These are phyloP conservation scores for Lonchura striata DNA, from an alignment of 2,113 vertebrate genomes.

Conservation along the genomic window DNA sequence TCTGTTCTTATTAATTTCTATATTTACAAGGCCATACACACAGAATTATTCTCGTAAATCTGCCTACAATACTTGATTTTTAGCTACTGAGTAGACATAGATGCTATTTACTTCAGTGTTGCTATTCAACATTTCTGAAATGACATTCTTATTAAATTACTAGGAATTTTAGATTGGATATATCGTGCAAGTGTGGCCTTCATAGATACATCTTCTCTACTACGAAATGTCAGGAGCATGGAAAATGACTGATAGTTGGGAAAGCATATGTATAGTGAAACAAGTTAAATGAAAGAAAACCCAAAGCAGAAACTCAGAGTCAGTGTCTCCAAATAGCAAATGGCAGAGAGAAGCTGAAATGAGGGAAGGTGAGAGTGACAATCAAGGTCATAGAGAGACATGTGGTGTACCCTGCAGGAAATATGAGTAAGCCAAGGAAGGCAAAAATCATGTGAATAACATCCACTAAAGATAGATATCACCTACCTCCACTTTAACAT, in stretches of 20 bases:
- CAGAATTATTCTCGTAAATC: background rate
- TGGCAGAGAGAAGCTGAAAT: background rate
- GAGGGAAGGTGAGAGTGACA: background rate
- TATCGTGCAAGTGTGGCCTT: background rate
- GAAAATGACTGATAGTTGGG: background rate
- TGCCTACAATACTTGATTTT: background rate
- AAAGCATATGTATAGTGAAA: background rate
- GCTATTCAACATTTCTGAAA: background rate
- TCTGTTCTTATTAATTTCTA: background rate
- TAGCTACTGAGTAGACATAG: background rate
- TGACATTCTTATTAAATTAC: background rate
- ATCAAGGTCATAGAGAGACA: background rate
- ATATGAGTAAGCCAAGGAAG: background rate
- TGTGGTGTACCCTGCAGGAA: background rate
- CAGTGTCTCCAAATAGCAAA: background rate
- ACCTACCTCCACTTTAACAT: background rate
- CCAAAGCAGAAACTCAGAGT: background rate
- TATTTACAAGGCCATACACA: background rate
- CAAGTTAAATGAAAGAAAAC: background rate
- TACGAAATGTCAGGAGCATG: background rate
- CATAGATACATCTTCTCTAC: background rate
- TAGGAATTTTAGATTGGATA: background rate
- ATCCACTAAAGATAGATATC: background rate
- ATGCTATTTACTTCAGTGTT: background rate
- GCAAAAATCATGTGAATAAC: background rate